Evolutionary conservation across 1,140 invertebrate species (phyloP), one percentile per base, ranked within the genome.

Genomic region (Eciton burchellii): DNA sequence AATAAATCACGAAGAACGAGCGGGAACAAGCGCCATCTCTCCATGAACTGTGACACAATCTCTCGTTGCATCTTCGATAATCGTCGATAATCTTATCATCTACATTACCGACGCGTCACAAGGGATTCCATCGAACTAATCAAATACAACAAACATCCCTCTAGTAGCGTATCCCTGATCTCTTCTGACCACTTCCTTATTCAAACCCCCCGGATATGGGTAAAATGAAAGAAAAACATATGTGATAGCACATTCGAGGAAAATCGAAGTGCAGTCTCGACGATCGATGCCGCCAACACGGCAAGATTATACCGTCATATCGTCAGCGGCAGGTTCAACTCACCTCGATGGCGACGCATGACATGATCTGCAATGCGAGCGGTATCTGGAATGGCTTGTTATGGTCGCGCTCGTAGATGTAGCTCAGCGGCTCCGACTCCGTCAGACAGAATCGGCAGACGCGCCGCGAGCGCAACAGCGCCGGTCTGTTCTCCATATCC

Each of bases 301-400:
- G 43, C 19, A 47, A 43, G 54, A 60, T 35, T 74, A 59, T 57
- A 47, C 54, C 21, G 19, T 35, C 41, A 43, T n/a, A 47, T 49
- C 41, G 47, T 49, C 24, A 63, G 29, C 24, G 60, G 56, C 52
- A 71, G 54, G 56, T 14, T 77, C 70, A 85, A 86, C 87, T 94
- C 95, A 97, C 96, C 96, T 97, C 97, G 77, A 97, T 95, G 59
- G 96, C 95, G 82, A 96, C 95, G 89, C 96, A 96, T 47, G 96
- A 96, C 95, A 97, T 96, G 88, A 97, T 96, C 93, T 97, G 96
- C 86, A 97, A 90, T 54, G 95, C 94, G 86, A 97, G 93, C 82
- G 96, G 95, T 63, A 96, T 95, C 85, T 94, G 91, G 70, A 92
- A 93, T 26, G 93, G 92, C 84, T 91, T 93, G 72, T 92, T 93